Evolutionary conservation across 2,113 vertebrate genomes (phyloP), one percentile per base, ranked within the genome.

Genomic region (Neolamprologus devosi): DNA sequence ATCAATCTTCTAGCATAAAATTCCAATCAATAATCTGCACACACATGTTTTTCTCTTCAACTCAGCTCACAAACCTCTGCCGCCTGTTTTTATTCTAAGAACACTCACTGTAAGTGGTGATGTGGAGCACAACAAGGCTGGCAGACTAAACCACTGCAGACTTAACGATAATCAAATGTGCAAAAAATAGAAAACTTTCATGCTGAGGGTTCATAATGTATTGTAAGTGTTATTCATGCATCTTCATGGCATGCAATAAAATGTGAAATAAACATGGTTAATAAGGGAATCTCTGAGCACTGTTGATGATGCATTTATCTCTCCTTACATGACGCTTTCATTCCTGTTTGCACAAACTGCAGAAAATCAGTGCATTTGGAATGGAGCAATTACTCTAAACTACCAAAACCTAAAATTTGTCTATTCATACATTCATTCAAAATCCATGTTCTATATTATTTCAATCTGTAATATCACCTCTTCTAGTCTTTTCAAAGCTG

Each of bases 301-400:
- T 83, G 91, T 54, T 84, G 91, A 93, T 92, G 94, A 94, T 95
- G 96, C 96, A 95, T 93, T 85, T 96, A 51, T 81, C 11, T 86
- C 30, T 53, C 79, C 21, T 73, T 75, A 47, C 45, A 65, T 53
- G 37, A 82, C 9, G 2, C 21, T 21, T 42, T 42, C 21, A 42
- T 70, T 70, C 13, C n/a, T 4, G n/a, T 42, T 16, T 70, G 65
- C 30, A 65, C 30, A 63, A 70, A 70, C 37, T 9, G 37, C 37
- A 42, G 65, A 70, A 70, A 70, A 70, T 45, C 3, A 26, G n/a
- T 70, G 21, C 37, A 70, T 70, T 13, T 70, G 65, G 42, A 37
- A 65, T 65, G 30, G 60, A 65, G 17, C 17, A 8, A n/a, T 35
- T 63, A 63, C 58, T 63, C 30, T 35, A 63, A 7, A 35, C 58